Conservation (phyloP, 2,113 vertebrate genomes). For the Triplophysa dalaica region DNA sequence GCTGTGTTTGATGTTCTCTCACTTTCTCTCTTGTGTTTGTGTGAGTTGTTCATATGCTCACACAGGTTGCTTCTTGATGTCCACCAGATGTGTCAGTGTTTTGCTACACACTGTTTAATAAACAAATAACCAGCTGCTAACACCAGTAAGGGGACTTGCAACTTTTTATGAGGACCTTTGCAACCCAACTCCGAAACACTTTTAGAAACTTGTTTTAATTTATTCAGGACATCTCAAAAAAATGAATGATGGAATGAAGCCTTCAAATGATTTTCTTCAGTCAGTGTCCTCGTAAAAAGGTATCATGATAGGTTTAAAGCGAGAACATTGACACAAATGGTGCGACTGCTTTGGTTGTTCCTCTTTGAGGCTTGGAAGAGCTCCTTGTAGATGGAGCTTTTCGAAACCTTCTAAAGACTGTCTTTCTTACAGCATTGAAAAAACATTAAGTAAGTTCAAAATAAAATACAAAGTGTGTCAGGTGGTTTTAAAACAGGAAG, state of each 20-base stretch:
- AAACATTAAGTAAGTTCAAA: background rate
- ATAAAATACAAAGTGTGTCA: background rate
- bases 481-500: constrained; percentile 29
- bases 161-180: constrained; percentile 20
- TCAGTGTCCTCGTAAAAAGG: constrained; percentile 10
- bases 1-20: constrained; percentile 22
- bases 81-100: constrained; percentile 39
- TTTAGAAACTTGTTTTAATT: background rate
- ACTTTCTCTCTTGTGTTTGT: background rate
- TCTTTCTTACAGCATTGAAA: background rate
- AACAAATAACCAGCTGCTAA: background rate
- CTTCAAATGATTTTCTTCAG: background rate
- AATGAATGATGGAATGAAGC: too few species aligned
- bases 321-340: constrained; percentile 38
- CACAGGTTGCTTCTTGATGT: background rate
- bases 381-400: constrained; percentile 15
- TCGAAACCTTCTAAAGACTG: background rate
- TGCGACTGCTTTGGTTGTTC: constrained; percentile 26
- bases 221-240: background rate
- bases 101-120: constrained; percentile 10
- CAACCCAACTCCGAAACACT: background rate
- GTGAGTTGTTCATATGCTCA: constrained; percentile 38
- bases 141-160: background rate
- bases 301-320: background rate
- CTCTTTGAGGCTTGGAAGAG: constrained; percentile 35